Conservation (phyloP, 2,797 vertebrate genomes). For the Microctenopoma steveboyesi region DNA sequence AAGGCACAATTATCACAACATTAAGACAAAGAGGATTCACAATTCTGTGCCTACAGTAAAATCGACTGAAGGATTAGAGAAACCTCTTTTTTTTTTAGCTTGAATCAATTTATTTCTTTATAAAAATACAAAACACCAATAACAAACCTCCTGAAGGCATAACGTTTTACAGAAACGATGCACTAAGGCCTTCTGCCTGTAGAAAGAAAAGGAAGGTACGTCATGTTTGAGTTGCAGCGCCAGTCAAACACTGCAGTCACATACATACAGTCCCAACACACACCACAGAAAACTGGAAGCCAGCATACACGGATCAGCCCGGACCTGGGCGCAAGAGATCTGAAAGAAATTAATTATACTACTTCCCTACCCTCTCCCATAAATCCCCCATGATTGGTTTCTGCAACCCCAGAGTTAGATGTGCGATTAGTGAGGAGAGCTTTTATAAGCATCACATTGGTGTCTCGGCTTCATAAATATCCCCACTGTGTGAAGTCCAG, state of each 20-base stretch:
- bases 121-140: conserved; percentile 33
- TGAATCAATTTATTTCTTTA: conserved; percentile 19
- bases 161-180: conserved; percentile 42
- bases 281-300: conserved; percentile 42
- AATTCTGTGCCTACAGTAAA: conserved; percentile 30
- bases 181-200: conserved; percentile 35
- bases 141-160: conserved; percentile 45
- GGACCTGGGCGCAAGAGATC: conserved; percentile 60
- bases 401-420: conserved; percentile 57
- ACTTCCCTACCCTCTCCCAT: conserved; percentile 52
- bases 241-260: conserved; percentile 19
- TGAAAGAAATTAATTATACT: conserved; percentile 75
- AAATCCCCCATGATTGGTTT: conserved; percentile 67
- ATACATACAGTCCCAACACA: conserved; percentile 15
- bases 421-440: conserved; percentile 67
- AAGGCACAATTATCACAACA: conserved; percentile 41
- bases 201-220: conserved; percentile 38
- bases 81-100: conserved; percentile 31
- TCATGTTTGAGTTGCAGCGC: conserved; percentile 31
- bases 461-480: conserved; percentile 66
- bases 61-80: conserved; percentile 49
- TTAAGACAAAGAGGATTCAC: conserved; percentile 46
- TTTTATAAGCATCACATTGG: conserved; percentile 62
- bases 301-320: conserved; percentile 23
- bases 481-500: conserved; percentile 30